Evolutionary conservation across 2,113 vertebrate genomes (phyloP), one percentile per base, ranked within the genome.

Genomic region (Mormoops blainvillei): DNA sequence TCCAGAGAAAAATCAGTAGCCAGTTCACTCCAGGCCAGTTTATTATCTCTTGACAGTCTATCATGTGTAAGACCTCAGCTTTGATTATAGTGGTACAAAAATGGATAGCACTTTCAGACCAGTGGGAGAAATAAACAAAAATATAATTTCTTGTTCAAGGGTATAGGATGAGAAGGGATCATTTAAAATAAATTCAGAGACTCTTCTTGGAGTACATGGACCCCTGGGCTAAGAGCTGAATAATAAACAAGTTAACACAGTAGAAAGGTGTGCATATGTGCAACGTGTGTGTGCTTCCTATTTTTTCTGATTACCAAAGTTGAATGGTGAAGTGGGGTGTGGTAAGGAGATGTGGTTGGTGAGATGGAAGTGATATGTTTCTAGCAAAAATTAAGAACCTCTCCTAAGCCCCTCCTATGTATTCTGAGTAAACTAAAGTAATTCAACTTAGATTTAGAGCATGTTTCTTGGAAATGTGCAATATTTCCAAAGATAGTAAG

Each of bases 1-100:
- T 74, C 33, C 50, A 43, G 80, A 87, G 65, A 94, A 78, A 94
- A 95, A 96, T 74, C 70, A 4, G 36, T 78, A 36, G 56, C 15
- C 88, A 89, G 52, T 94, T 87, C 50, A 10, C 13, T 84, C 93
- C 87, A 89, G 74, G 56, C 83, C 58, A 89, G 68, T 89, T 95
- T 76, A 94, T 87, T 93, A 54, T 81, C 36, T 78, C 54, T 89
- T 88, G 78, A 93, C 77, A 68, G 31, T 70, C 33, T 96, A 20
- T 83, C 89, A 81, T 84, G 70, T 89, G 20, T 58, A 58, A 84
- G 68, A 94, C 2, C 22, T 54, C 71, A 78, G 68, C 94, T 52
- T 63, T 58, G 95, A 94, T 89, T 89, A 48, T 26, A 89, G 9
- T 41, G 18, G 9, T 70, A 48, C 24, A 76, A 86, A 91, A 94